Evolutionary conservation across 92 coral and sea anemone species (phyloP).

Genomic region (Muricea muricata): DNA sequence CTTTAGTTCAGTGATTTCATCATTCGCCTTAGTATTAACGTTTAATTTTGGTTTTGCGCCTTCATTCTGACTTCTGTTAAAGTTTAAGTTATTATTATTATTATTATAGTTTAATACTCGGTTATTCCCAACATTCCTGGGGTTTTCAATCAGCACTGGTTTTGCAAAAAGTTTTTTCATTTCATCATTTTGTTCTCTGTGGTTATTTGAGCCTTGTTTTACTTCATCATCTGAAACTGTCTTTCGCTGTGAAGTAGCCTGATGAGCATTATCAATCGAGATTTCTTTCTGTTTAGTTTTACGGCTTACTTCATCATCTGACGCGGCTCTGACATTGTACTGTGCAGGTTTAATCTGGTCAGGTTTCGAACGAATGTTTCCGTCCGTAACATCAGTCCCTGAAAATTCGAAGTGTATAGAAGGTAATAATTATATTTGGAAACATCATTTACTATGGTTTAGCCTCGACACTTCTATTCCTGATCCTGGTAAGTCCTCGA

Average conservation of each 20-base stretch:
- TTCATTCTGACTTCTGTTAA: neutral
- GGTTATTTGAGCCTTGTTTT: neutral
- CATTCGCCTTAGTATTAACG: neutral
- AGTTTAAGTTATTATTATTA: neutral
- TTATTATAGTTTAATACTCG: neutral
- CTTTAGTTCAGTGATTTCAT: constrained; percentile 29
- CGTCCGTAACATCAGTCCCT: neutral
- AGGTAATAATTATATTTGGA: too few species aligned
- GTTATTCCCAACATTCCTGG: neutral
- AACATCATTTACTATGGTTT: too few species aligned
- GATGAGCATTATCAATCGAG: neutral
- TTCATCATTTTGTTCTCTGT: neutral
- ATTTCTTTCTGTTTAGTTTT: neutral
- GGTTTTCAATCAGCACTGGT: constrained; percentile 4
- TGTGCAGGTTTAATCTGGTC: neutral
- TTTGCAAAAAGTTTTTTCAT: constrained; percentile 12
- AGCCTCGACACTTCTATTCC: too few species aligned
- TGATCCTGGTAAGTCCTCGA: too few species aligned
- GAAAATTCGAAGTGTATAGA: neutral
- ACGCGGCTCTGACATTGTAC: neutral
- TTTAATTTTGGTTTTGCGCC: neutral
- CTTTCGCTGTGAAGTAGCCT: neutral
- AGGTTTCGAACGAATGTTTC: neutral
- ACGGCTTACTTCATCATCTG: constrained; percentile 5
- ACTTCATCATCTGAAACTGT: constrained; percentile 14